These are phyloP conservation scores for Onthophagus taurus DNA, from an alignment of 1,140 invertebrate genomes.

Conservation along the genomic window DNA sequence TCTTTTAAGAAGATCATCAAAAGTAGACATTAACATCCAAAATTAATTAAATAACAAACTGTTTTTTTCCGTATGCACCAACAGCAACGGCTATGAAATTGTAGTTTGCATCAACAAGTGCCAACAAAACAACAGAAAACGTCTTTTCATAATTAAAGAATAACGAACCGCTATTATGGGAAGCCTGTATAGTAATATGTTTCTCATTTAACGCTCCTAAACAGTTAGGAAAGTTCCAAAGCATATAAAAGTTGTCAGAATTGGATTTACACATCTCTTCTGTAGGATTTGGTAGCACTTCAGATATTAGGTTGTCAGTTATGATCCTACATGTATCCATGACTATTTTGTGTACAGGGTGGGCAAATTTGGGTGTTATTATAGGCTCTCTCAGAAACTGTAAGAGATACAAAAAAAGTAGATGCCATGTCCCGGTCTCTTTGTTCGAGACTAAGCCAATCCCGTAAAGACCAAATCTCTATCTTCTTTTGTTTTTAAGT, in stretches of 20 bases:
- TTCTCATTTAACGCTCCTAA: constrained; percentile 42
- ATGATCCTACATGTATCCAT: constrained; percentile 17
- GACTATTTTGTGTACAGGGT: constrained; percentile 1
- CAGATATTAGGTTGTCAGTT: constrained; percentile 9
- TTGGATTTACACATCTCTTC: constrained; percentile 18
- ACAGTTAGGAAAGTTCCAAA: constrained; percentile 42
- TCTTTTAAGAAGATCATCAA: neutral
- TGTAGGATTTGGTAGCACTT: constrained; percentile 10
- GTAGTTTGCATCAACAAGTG: constrained; percentile 40
- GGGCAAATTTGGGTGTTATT: too few species aligned
- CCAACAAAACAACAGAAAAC: constrained; percentile 41
- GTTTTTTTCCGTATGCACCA: constrained; percentile 36
- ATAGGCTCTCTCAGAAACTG: too few species aligned
- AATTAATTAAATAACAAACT: neutral
- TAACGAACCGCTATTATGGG: constrained; percentile 29
- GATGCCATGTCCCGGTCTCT: too few species aligned
- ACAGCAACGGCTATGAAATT: constrained; percentile 40
- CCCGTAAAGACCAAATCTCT: too few species aligned
- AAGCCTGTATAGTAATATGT: constrained; percentile 33
- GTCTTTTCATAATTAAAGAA: constrained; percentile 34
- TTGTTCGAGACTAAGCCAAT: too few species aligned
- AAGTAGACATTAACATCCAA: neutral
- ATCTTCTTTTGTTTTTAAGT: too few species aligned
- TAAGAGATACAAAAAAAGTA: too few species aligned
- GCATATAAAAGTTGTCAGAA: constrained; percentile 31